phyloP scores from a whole-genome alignment of 2,797 vertebrate genomes.

The Geotrypetes seraphini region DNA sequence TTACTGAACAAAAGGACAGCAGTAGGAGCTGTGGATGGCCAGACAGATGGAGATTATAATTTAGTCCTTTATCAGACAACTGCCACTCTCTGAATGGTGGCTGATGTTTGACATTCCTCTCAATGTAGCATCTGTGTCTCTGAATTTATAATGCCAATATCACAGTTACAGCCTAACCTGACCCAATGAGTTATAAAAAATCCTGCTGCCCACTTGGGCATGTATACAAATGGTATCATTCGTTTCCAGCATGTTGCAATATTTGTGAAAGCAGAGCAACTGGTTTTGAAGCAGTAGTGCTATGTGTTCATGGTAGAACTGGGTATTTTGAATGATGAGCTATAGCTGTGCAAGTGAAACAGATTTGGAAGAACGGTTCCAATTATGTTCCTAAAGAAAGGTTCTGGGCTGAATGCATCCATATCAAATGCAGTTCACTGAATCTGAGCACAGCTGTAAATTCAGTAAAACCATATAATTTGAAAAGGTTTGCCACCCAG shows the following conservation, averaged over 20 bases:
- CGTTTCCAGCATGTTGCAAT: neutral
- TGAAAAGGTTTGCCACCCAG: slow-evolving; percentile 43
- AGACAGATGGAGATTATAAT: slow-evolving; percentile 12
- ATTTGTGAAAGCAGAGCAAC: slow-evolving; percentile 11
- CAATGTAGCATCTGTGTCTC: slow-evolving; percentile 12
- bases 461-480: slow-evolving; percentile 46
- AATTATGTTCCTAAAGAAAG: slow-evolving; percentile 41
- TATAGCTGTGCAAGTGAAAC: slow-evolving; percentile 27
- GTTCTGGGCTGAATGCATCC: slow-evolving; percentile 30
- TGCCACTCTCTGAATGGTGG: slow-evolving; percentile 12
- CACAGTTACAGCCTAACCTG: neutral
- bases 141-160: slow-evolving; percentile 26
- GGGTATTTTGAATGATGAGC: slow-evolving; percentile 10
- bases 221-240: slow-evolving; percentile 3
- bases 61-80: slow-evolving; percentile 8
- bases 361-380: slow-evolving; percentile 48
- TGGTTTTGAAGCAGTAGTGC: slow-evolving; percentile 6
- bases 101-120: neutral
- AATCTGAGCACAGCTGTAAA: slow-evolving; percentile 43
- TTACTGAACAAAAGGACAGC: rapidly evolving
- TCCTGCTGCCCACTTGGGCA: neutral
- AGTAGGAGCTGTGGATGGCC: neutral
- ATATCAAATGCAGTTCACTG: slow-evolving; percentile 44
- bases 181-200: neutral
- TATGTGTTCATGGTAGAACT: slow-evolving; percentile 10